Evolutionary conservation across 2,113 vertebrate genomes (phyloP), one percentile per base, ranked within the genome.

Genomic region (Tinamus guttatus): DNA sequence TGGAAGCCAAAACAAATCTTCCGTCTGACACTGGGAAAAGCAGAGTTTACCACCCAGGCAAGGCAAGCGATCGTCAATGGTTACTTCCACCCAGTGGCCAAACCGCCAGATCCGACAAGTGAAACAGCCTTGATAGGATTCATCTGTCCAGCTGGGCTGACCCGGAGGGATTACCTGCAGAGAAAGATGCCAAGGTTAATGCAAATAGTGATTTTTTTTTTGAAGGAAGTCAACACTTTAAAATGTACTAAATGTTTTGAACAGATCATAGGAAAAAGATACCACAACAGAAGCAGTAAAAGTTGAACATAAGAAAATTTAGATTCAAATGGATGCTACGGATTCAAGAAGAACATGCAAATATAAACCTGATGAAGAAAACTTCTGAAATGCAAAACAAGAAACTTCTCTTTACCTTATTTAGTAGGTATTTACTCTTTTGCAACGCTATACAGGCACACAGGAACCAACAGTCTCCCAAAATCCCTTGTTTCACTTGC

Each of bases 381-480:
- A 64, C 18, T 27, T 79, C 41, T 43, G 30, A 36, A n/a, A 78
- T 3, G 12, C 2, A 5, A 58, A 74, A 62, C 7, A 51, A 32
- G 27, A 47, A 47, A 32, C 3, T 40, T 41, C 32, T 80, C 45
- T 22, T 7, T 97, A 99, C 99, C 99, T 99, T 99, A 95, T 99
- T 96, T 62, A 99, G 96, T 25, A 99, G 97, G 58, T 97, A 98
- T 80, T 95, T 98, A 85, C 97, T 99, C 94, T 98, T 99, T 89
- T 99, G 98, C 94, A 99, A 98, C 90, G 98, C 98, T 4, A 98
- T 98, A 38, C 99, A 99, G 38, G 99, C 99, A 81, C 99, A 99
- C 34, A 99, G 98, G 87, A 99, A 99, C 99, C 99, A 99, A 97
- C 99, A 99, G 68, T 99, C 99, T 82, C 99, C 99, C 96, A 99